Evolutionary conservation across 1,140 invertebrate genomes (phyloP), one percentile per base, ranked within the genome.

Genomic region (Microplitis demolitor): DNA sequence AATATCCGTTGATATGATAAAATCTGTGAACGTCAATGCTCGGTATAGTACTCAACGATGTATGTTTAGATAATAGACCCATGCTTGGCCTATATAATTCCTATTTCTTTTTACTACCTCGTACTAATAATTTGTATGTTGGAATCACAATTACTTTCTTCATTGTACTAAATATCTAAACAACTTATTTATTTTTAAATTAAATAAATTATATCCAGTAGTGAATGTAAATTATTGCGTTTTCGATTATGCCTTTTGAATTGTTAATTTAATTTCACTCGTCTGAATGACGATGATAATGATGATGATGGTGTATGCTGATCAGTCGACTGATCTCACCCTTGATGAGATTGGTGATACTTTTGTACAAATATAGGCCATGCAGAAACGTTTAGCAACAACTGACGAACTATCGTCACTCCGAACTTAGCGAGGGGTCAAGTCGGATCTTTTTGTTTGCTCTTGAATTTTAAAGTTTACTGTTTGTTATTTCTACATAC

Each of bases 1-100:
- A 80, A 76, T 76, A 82, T 82, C 80, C 80, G 80, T 69, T 72
- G 74, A 24, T 60, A 11, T 45, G 31, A 80, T 81, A 75, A 80
- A 81, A 79, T 75, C 66, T 73, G 64, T 71, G 75, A 71, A 24
- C 56, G 66, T 73, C 60, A 74, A 56, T 56, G 50, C 53, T 56
- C 66, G 66, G n/a, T 24, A 66, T 14, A 50, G n/a, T 24, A 66
- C n/a, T 54, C 24, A 67, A 67, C 4, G 16, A n/a, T 35, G 33
- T n/a, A 24, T 24, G n/a, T n/a, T 9, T 61, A 14, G 33, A 4
- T 13, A 33, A 61, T 33, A 61, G n/a, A 14, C n/a, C 8, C 5
- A 56, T 56, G 53, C 11, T 16, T 33, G 62, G 8, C 62, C 62
- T 24, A 39, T 39, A 45, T 37, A 64, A 37, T 34, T n/a, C 62